A percentile compares a stretch with the other conserved stretches of the same genome.
Conservation (phyloP, 35 echinoderm and acorn worm genomes). For the Heliocidaris erythrogramma region DNA sequence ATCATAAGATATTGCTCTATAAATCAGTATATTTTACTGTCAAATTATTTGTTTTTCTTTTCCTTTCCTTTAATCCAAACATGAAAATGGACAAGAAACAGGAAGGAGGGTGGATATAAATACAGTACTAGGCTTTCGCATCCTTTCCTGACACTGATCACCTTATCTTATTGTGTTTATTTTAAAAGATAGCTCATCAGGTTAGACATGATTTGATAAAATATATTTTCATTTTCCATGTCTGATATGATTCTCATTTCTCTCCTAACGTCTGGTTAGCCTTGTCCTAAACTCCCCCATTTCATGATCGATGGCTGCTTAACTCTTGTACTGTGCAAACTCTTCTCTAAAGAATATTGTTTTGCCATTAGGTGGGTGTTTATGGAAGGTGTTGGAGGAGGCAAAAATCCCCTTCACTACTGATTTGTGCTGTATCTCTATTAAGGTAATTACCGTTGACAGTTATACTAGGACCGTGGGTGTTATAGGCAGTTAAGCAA, state of each 20-base stretch:
- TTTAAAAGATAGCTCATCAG: too few relatives aligned
- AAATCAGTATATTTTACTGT: too few relatives aligned
- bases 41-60: too few relatives aligned
- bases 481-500: background rate
- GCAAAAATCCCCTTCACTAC: background rate
- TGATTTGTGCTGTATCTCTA: background rate
- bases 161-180: too few relatives aligned
- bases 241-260: background rate
- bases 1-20: too few relatives aligned
- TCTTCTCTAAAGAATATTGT: background rate
- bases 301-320: background rate
- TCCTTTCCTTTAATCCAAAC: too few relatives aligned
- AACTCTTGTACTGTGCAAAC: background rate
- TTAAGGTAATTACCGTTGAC: background rate
- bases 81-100: too few relatives aligned
- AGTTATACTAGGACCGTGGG: background rate
- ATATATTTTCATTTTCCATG: too few relatives aligned
- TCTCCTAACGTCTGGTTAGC: background rate
- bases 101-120: too few relatives aligned
- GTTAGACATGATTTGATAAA: too few relatives aligned
- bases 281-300: background rate
- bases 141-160: too few relatives aligned
- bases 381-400: background rate
- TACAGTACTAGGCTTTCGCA: too few relatives aligned
- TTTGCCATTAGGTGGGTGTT: background rate